Conservation (phyloP, 2,113 vertebrate species). For the Psammodynastes pulverulentus region DNA sequence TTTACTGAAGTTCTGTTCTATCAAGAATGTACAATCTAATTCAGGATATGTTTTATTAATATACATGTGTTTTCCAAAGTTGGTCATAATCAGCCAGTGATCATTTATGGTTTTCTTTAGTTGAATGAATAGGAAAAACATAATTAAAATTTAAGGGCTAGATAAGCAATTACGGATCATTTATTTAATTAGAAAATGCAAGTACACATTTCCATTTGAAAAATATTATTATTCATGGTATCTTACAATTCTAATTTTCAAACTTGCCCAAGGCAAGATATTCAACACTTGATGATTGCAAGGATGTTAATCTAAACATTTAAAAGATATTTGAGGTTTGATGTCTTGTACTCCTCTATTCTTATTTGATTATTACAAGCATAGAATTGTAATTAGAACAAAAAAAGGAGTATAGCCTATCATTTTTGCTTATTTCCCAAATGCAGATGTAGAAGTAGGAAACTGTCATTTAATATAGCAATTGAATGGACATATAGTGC, state of each 20-base stretch:
- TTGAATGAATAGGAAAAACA: not conserved
- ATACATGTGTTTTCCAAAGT: not conserved
- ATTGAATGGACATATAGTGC: not conserved
- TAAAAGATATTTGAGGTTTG: not conserved
- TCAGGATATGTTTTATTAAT: slow-evolving; percentile 3
- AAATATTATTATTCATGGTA: not conserved
- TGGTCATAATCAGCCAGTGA: not conserved
- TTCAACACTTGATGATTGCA: not conserved
- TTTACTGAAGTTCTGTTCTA: slow-evolving; percentile 11
- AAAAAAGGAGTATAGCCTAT: not conserved
- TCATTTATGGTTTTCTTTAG: not conserved
- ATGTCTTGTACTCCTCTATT: not conserved
- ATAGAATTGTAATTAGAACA: not conserved
- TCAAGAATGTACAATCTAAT: slow-evolving; percentile 12
- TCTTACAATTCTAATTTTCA: not conserved
- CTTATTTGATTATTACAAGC: not conserved
- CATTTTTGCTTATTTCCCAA: not conserved
- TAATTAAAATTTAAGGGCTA: not conserved
- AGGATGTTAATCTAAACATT: not conserved
- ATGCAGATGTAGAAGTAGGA: not conserved
- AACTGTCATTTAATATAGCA: not conserved
- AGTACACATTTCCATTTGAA: not conserved
- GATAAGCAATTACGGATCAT: not conserved
- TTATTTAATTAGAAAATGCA: not conserved
- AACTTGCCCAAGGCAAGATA: not conserved